Evolutionary conservation across 1,140 invertebrate genomes (phyloP).

Genomic region (Brachionus sp.): DNA sequence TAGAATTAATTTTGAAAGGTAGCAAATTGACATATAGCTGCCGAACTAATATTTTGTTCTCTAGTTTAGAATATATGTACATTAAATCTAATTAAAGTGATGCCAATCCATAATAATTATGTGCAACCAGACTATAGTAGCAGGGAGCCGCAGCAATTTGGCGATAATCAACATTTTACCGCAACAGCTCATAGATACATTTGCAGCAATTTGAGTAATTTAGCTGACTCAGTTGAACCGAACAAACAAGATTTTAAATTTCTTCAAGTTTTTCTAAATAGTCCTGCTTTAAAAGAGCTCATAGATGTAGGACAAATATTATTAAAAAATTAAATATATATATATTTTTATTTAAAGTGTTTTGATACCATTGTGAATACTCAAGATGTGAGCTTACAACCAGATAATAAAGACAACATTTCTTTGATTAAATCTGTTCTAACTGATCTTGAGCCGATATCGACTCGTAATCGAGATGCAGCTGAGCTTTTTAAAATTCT

Average conservation of each 20-base stretch:
- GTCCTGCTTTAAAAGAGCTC: conserved; percentile 29
- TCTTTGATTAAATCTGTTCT: conserved; percentile 22
- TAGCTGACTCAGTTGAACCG: conserved; percentile 9
- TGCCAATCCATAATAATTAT: conserved; percentile 27
- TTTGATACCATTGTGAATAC: conserved; percentile 43
- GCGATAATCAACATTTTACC: conserved; percentile 25
- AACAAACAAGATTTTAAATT: conserved; percentile 41
- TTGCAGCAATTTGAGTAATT: conserved; percentile 17
- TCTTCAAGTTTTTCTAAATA: conserved; percentile 37
- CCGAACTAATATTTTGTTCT: not conserved
- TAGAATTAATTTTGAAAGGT: not conserved
- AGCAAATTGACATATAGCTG: not conserved
- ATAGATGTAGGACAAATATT: conserved; percentile 23
- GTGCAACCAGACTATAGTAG: not conserved
- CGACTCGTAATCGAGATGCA: conserved; percentile 5
- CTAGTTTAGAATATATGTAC: not conserved
- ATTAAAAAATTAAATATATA: not conserved
- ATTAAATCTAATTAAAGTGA: not conserved
- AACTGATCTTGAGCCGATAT: conserved; percentile 26
- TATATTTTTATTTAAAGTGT: not conserved
- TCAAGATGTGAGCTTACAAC: conserved; percentile 35
- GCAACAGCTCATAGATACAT: conserved; percentile 19
- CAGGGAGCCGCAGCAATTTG: conserved; percentile 4
- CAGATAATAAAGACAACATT: conserved; percentile 36
- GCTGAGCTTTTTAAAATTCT: conserved; percentile 12